Base-by-base conservation (phyloP, 2,113 vertebrate species). In the Perccottus glenii region DNA sequence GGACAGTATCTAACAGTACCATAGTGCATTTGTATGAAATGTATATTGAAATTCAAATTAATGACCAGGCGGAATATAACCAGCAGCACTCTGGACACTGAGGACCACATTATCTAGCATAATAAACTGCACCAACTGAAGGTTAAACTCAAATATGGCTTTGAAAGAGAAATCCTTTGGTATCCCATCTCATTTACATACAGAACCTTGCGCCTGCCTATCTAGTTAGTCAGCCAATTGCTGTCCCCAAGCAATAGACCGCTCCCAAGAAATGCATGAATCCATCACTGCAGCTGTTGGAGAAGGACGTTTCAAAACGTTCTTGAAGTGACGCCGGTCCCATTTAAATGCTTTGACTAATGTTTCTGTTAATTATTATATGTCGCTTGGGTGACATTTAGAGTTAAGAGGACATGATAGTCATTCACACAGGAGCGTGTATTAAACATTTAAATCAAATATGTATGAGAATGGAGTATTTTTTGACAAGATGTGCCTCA, bases 321-420 rank as follows among this genome's bases (percentile, higher is more conserved):
- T 85, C 80, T 84, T 85, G 72, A 80, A 80, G 74, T 79, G 80
- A 81, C 85, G 80, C 62, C 72, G 80, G 64, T 68, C 59, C 72
- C 35, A 59, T 78, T 81, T 82, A 88, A 85, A 73, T 53, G 19
- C 64, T 82, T 81, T 71, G 65, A 86, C 75, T 81, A 86, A 88
- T 86, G 80, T 56, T 81, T 83, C 67, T 71, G 67, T 81, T 87
- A 85, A 85, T 88, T 87, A 70, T 67, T 68, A 16, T 65, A 75
- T 59, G 68, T 78, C 84, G 73, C 70, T 59, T 35, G 71, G 68
- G 77, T 85, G 78, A 82, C 63, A 74, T 84, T 86, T 70, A 76
- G 70, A 75, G 68, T 63, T 51, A 57, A 9, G 48, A 76, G 78
- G 75, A 85, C 66, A 78, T 36, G 38, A 56, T 68, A 68, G 50